Evolutionary conservation across 1,140 invertebrate genomes (phyloP).

Genomic region (Drosophila nebulosa): DNA sequence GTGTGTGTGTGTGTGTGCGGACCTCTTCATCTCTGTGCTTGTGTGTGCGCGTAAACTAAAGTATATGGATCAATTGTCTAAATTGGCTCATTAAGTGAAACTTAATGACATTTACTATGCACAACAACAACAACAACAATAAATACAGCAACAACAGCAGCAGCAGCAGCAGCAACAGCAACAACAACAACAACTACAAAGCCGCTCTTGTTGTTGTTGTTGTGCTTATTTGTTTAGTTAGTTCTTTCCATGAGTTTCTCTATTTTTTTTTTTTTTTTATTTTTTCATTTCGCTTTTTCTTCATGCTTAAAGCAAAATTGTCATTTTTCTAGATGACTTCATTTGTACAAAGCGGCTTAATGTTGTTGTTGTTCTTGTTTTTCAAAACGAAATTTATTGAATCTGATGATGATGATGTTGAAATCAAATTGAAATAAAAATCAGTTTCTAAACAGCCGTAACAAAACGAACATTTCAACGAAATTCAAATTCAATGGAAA

Average conservation of each 20-base stretch:
- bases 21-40: constrained; percentile 11
- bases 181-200: constrained; percentile 17
- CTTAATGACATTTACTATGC: constrained; percentile 78
- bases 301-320: background rate
- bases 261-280: background rate
- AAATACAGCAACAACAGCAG: constrained; percentile 33
- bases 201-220: constrained; percentile 24
- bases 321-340: constrained; percentile 15
- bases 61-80: constrained; percentile 78
- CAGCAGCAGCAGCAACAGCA: constrained; percentile 25
- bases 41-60: constrained; percentile 64
- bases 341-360: background rate
- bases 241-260: constrained; percentile 1
- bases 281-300: background rate
- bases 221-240: constrained; percentile 18
- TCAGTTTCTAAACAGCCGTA: background rate
- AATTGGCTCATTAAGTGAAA: constrained; percentile 78
- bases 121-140: constrained; percentile 34
- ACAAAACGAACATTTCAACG: background rate
- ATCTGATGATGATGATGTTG: background rate
- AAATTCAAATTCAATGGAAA: constrained; percentile 35
- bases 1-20: constrained; percentile 28
- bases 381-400: background rate
- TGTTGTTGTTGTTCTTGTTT: background rate
- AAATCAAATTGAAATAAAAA: constrained; percentile 2